Percentiles rank a stretch among this genome's conserved stretches.
These are phyloP conservation scores for Drosophila oshimai DNA, from an alignment of 1,140 invertebrate genomes.

Conservation along the genomic window DNA sequence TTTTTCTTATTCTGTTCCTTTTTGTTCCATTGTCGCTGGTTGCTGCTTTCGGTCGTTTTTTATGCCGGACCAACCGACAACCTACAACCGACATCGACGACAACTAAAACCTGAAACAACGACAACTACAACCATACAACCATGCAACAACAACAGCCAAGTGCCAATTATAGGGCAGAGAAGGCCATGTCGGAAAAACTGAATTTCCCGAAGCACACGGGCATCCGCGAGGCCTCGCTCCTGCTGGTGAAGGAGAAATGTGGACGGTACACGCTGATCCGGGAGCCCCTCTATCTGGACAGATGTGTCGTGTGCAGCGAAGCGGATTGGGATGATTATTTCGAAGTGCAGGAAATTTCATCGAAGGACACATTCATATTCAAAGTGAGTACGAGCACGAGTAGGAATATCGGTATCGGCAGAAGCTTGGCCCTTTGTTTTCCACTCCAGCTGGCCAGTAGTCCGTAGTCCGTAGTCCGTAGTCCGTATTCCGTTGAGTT, in stretches of 20 bases:
- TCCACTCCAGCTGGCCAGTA: slow-evolving; percentile 37
- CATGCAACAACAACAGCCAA: slow-evolving; percentile 83
- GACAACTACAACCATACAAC: slow-evolving; percentile 18
- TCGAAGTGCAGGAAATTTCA: slow-evolving; percentile 96
- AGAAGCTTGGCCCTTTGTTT: slow-evolving; percentile 28
- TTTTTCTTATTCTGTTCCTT: slow-evolving; percentile 33
- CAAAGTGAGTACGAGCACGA: slow-evolving; percentile 87
- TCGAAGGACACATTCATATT: slow-evolving; percentile 97
- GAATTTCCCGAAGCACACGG: slow-evolving; percentile 85
- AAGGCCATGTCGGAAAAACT: slow-evolving; percentile 82
- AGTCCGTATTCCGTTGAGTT: slow-evolving; percentile 47
- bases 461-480: slow-evolving; percentile 1
- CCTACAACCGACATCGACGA: slow-evolving; percentile 25
- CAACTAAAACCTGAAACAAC: slow-evolving; percentile 35
- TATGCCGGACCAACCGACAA: slow-evolving; percentile 17
- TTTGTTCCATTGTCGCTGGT: slow-evolving; percentile 31
- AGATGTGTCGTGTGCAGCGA: slow-evolving; percentile 95
- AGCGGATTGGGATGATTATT: slow-evolving; percentile 94
- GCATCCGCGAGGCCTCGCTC: slow-evolving; percentile 93
- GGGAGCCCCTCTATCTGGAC: slow-evolving; percentile 94
- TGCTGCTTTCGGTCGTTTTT: slow-evolving; percentile 22
- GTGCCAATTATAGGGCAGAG: slow-evolving; percentile 83
- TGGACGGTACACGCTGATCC: slow-evolving; percentile 91
- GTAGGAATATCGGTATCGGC: neutral
- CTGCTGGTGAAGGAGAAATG: slow-evolving; percentile 95